phyloP scores from a whole-genome alignment of 2,888 invertebrate genomes.

The Drosophila tripunctata region DNA sequence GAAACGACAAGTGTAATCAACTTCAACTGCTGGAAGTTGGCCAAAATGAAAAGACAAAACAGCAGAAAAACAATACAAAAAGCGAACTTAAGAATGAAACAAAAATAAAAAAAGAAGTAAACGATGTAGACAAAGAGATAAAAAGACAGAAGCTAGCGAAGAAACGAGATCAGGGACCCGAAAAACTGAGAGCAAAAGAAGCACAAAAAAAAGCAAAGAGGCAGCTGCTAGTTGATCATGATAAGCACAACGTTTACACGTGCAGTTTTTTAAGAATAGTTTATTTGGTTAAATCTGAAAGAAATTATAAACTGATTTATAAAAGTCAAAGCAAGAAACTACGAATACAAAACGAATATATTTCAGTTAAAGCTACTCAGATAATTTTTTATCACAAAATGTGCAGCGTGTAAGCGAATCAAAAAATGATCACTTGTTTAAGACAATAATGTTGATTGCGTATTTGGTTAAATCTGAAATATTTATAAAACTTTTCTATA shows the following conservation, averaged over 20 bases:
- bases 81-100: conserved; percentile 1
- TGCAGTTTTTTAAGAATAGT: neutral
- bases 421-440: too few species aligned
- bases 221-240: neutral
- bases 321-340: too few species aligned
- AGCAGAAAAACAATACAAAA: conserved; percentile 21
- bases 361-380: too few species aligned
- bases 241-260: neutral
- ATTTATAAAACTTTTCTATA: too few species aligned
- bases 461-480: too few species aligned
- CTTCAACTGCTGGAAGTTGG: conserved; percentile 20
- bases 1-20: conserved; percentile 55
- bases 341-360: too few species aligned
- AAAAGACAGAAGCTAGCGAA: conserved; percentile 7
- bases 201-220: neutral
- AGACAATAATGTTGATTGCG: too few species aligned
- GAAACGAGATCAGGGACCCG: conserved; percentile 70
- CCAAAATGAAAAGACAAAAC: conserved; percentile 6
- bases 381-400: too few species aligned
- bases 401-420: too few species aligned
- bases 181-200: conserved; percentile 45
- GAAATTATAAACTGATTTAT: too few species aligned
- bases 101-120: conserved; percentile 18
- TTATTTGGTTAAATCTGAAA: too few species aligned
- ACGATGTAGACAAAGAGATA: conserved; percentile 43